A percentile compares a stretch with the other conserved stretches of the same genome.
These are phyloP conservation scores for Tachycineta bicolor DNA, from an alignment of 2,113 vertebrate genomes.

Conservation along the genomic window DNA sequence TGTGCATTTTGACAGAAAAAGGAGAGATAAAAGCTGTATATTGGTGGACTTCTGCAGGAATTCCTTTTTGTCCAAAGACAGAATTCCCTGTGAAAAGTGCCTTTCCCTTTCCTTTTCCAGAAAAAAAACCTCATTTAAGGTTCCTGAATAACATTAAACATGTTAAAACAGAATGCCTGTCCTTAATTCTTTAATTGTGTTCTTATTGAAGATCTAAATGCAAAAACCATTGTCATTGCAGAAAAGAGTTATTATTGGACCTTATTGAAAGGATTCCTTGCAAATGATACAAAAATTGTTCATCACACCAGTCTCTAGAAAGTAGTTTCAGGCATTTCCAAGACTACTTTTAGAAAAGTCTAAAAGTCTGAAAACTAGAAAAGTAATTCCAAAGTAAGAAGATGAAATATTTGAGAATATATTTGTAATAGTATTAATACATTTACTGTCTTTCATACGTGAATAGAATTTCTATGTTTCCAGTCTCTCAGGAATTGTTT, in stretches of 20 bases:
- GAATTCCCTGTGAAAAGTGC: accelerated
- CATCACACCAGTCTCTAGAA: not conserved
- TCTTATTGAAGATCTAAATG: not conserved
- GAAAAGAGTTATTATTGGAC: not conserved
- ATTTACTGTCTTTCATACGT: not conserved
- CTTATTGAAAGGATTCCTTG: not conserved
- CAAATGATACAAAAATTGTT: not conserved
- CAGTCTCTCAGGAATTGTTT: not conserved
- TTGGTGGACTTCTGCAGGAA: not conserved
- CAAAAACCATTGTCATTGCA: not conserved
- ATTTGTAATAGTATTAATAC: not conserved
- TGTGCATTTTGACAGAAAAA: not conserved
- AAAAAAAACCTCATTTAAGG: not conserved
- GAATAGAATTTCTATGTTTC: not conserved
- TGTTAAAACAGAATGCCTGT: not conserved
- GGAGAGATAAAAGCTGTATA: not conserved
- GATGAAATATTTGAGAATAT: not conserved
- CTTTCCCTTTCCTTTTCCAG: not conserved
- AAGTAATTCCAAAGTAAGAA: not conserved
- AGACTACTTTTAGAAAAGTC: not conserved
- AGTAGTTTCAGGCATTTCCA: not conserved
- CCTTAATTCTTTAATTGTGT: not conserved
- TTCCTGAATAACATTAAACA: not conserved
- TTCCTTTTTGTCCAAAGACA: not conserved
- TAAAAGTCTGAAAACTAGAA: not conserved